phyloP scores from a whole-genome alignment of 1,140 invertebrate genomes.

The Procambarus clarkii region DNA sequence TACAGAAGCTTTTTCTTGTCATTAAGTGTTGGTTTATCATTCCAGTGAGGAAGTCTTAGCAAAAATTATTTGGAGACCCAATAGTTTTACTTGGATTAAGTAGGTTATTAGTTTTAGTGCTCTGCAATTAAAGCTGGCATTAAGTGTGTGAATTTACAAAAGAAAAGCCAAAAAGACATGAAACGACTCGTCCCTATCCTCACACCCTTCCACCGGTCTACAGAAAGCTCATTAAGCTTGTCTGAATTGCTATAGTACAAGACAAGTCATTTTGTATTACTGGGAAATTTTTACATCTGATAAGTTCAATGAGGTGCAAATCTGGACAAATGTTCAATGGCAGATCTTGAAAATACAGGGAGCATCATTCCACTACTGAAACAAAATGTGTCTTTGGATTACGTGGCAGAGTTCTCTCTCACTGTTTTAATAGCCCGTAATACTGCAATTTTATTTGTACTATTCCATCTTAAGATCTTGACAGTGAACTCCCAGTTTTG shows the following conservation, averaged over 20 bases:
- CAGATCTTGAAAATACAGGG: conserved; percentile 21
- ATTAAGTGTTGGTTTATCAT: conserved; percentile 33
- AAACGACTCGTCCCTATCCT: background rate
- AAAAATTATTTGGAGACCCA: conserved; percentile 1
- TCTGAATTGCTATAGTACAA: background rate
- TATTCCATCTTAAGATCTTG: background rate
- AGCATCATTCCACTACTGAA: background rate
- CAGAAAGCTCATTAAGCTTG: background rate
- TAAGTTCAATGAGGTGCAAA: background rate
- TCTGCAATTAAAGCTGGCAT: conserved; percentile 3
- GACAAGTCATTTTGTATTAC: background rate
- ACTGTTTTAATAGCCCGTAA: background rate
- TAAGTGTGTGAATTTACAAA: conserved; percentile 26
- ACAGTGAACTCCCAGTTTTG: background rate
- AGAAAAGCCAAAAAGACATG: background rate
- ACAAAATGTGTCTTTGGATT: background rate
- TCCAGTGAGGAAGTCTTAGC: conserved; percentile 30
- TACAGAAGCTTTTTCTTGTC: conserved; percentile 23
- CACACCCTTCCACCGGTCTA: background rate
- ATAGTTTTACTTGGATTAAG: conserved; percentile 11
- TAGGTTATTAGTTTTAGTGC: conserved; percentile 27
- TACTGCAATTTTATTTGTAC: background rate
- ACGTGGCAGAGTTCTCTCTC: background rate
- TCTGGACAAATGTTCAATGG: conserved; percentile 11
- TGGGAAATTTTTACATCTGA: background rate